A percentile compares a stretch with the other conserved stretches of the same genome.
These are phyloP conservation scores for Euwallacea fornicatus DNA, from an alignment of 1,140 invertebrate genomes.

Conservation along the genomic window DNA sequence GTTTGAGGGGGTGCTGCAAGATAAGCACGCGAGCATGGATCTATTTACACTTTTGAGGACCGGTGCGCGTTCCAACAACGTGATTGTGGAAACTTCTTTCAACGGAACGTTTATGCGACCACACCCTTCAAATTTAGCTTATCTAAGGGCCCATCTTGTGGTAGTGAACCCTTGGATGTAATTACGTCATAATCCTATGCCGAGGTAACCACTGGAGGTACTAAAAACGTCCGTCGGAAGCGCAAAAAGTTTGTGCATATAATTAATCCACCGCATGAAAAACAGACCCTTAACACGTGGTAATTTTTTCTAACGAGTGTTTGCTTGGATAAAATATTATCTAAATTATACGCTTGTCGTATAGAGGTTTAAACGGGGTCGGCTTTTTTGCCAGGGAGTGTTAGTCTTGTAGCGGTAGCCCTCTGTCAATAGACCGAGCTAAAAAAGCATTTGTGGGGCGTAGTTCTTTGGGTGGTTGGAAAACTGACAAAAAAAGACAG, in stretches of 20 bases:
- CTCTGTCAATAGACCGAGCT: background rate
- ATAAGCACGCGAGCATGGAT: no score
- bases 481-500: background rate
- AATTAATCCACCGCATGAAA: background rate
- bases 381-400: background rate
- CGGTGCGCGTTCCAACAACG: no score
- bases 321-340: slow-evolving; percentile 1
- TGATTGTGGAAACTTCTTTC: background rate
- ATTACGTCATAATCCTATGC: no score
- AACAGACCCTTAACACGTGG: background rate
- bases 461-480: background rate
- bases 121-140: background rate
- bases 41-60: no score
- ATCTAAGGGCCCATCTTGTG: no score
- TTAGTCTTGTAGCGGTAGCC: no score
- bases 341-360: background rate
- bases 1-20: background rate
- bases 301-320: background rate
- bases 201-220: no score
- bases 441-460: background rate
- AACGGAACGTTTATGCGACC: background rate
- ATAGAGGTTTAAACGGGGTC: background rate
- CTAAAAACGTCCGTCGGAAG: no score
- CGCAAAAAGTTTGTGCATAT: no score
- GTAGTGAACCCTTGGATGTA: no score